Percentiles rank a stretch among this genome's conserved stretches.
Evolutionary conservation across 1,140 invertebrate genomes (phyloP).

Genomic region (Luehdorfia chinensis): DNA sequence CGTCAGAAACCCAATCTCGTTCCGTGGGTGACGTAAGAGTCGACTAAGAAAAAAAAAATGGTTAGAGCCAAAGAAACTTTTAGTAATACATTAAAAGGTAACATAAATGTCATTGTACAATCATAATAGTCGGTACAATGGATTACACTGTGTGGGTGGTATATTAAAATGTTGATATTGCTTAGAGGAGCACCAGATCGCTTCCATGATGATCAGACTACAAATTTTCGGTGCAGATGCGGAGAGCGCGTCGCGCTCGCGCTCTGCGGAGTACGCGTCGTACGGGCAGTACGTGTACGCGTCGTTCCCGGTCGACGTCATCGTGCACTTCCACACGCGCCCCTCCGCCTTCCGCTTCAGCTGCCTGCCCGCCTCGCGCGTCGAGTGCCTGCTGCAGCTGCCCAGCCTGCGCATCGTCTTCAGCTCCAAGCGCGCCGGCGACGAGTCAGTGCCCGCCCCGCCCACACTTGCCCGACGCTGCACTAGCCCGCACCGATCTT

Average conservation of each 20-base stretch:
- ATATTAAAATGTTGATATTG: no score
- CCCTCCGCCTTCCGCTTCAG: constrained; percentile 97
- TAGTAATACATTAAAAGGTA: no score
- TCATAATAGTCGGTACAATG: no score
- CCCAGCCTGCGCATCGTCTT: constrained; percentile 96
- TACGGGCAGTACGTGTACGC: constrained; percentile 90
- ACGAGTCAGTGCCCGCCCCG: constrained; percentile 79
- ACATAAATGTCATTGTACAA: no score
- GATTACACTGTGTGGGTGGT: no score
- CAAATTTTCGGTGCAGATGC: constrained; percentile 25
- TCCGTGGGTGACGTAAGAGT: no score
- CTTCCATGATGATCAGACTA: no score
- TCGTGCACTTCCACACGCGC: constrained; percentile 99
- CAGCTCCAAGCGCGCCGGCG: constrained; percentile 91
- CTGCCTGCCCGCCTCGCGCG: constrained; percentile 95
- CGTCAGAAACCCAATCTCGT: no score
- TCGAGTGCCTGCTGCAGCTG: constrained; percentile 97
- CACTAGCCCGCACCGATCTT: neutral
- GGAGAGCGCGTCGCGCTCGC: constrained; percentile 25
- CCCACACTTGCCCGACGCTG: no score
- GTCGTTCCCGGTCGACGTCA: constrained; percentile 98
- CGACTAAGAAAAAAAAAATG: no score
- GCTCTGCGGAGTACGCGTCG: constrained; percentile 60
- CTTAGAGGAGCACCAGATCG: no score
- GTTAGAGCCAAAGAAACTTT: no score